Evolutionary conservation across 2,888 invertebrate genomes (phyloP).

Genomic region (Epirrhoe alternata): DNA sequence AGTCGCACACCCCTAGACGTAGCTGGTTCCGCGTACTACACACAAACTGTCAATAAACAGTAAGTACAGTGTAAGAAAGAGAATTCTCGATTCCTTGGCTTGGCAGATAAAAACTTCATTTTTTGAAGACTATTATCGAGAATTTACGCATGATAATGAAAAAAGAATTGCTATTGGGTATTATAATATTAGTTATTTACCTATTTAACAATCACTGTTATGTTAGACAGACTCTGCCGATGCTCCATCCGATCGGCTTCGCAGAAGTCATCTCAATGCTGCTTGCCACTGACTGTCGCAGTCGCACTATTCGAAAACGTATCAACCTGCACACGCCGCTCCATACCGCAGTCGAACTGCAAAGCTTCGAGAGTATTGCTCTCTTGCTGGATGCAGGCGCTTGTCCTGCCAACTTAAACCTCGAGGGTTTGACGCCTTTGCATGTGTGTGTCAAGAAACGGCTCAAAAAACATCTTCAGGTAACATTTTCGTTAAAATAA

Average conservation of each 20-base stretch:
- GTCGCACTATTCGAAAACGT: constrained; percentile 12
- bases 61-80: constrained; percentile 9
- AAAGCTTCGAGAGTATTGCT: constrained; percentile 36
- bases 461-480: constrained; percentile 46
- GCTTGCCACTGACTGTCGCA: constrained; percentile 21
- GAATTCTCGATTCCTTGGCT: no score
- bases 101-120: no score
- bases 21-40: constrained; percentile 37
- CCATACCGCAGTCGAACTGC: constrained; percentile 51
- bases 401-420: constrained; percentile 33
- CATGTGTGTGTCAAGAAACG: constrained; percentile 49
- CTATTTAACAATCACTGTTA: neutral
- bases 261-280: constrained; percentile 34
- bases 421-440: constrained; percentile 46
- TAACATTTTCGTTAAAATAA: constrained; percentile 20
- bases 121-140: no score
- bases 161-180: no score
- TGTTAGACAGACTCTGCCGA: constrained; percentile 12
- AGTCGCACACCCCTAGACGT: constrained; percentile 48
- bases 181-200: no score
- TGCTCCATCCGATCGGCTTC: constrained; percentile 23
- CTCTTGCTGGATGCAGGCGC: constrained; percentile 41
- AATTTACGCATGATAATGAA: no score
- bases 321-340: constrained; percentile 36
- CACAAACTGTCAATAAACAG: constrained; percentile 16